A percentile compares a stretch with the other conserved stretches of the same genome.
Evolutionary conservation across 2,797 vertebrate species (phyloP).

Genomic region (Catostomus latipinnis): DNA sequence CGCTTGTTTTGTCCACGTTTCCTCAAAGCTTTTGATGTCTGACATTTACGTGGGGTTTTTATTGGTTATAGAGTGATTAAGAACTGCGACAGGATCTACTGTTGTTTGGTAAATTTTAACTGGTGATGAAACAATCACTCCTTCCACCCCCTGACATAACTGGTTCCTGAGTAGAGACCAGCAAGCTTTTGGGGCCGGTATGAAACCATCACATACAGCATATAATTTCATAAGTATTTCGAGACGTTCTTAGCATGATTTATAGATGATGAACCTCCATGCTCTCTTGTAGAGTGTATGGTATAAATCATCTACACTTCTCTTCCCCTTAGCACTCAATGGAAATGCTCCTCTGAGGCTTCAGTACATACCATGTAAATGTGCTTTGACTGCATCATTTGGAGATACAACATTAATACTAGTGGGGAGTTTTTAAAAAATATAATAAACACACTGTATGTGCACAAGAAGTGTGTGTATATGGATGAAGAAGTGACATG

Average conservation of each 20-base stretch:
- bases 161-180: too few relatives aligned
- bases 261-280: neutral
- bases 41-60: too few relatives aligned
- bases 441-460: conserved; percentile 57
- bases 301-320: conserved; percentile 61
- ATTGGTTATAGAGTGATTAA: too few relatives aligned
- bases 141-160: too few relatives aligned
- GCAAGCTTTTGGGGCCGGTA: too few relatives aligned
- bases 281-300: conserved; percentile 38
- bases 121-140: too few relatives aligned
- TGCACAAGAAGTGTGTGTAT: conserved; percentile 1
- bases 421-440: conserved; percentile 66
- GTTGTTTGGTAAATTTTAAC: too few relatives aligned
- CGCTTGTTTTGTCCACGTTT: too few relatives aligned
- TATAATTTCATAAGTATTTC: neutral
- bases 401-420: conserved; percentile 67
- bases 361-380: conserved; percentile 67
- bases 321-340: conserved; percentile 54
- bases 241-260: neutral
- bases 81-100: too few relatives aligned
- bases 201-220: neutral
- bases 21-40: too few relatives aligned
- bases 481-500: neutral
- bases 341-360: conserved; percentile 60
- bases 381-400: conserved; percentile 64